Base-by-base conservation (phyloP, 2,888 invertebrate genomes). In the Drosophila koepferae region DNA sequence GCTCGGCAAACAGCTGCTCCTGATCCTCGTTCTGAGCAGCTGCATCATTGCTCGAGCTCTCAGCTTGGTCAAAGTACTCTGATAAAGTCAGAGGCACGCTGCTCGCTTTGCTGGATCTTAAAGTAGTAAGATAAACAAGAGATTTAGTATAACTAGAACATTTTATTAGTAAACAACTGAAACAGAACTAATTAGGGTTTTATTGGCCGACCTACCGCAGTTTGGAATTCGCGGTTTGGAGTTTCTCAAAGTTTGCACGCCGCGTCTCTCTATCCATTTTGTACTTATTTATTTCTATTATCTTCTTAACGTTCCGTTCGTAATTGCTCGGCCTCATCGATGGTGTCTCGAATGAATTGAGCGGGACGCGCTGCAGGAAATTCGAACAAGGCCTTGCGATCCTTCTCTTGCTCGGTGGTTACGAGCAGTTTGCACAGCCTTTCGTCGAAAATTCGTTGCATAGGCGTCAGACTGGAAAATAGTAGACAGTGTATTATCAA, bases 191-290 rank as follows among this genome's bases (percentile, higher is more conserved):
- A 2, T 38, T 5, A 3, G 14, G 28, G 28, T 7, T 28, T 12
- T 36, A 14, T 16, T 34, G 48, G 28, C 44, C 54, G 58, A 68
- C 82, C 64, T 92, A 92, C 92, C 92, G 91, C 77, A 63, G 73
- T 71, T 77, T 76, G 41, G 61, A 66, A 46, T 73, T 61, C 36
- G 77, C 67, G 2, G 90, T 81, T 54, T 89, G 90, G 1, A 93
- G 72, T 77, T 92, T 93, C 48, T 77, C 86, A 44, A 92, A 84
- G 70, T 92, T 92, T 1, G 86, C 84, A 75, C 81, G 91, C 18
- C 92, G 89, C 10, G 88, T 88, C 66, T 82, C 77, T 28, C 85
- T 85, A 65, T 90, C 91, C 92, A 93, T 92, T 16, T 53, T 70
- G 7, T 34, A 12, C 34, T 18, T 16, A 34, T 14, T 2, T 51